phyloP scores from a whole-genome alignment of 1,140 invertebrate genomes.

The Eupeodes corollae region DNA sequence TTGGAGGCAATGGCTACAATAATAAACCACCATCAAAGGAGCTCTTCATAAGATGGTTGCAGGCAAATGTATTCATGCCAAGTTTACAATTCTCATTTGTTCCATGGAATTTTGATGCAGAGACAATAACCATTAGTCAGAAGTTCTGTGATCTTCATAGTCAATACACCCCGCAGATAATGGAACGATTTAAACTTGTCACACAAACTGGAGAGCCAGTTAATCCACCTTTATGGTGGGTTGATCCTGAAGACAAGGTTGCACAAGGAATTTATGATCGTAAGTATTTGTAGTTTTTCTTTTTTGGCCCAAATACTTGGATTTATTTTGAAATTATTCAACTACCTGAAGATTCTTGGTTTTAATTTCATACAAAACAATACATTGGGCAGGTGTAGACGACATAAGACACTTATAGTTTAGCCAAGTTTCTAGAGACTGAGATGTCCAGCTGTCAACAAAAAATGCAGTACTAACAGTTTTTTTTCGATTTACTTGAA shows the following conservation, averaged over 20 bases:
- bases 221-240: constrained; percentile 88
- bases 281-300: constrained; percentile 27
- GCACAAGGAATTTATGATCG: constrained; percentile 56
- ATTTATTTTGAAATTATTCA: too few relatives aligned
- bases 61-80: constrained; percentile 78
- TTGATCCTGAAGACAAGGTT: constrained; percentile 54
- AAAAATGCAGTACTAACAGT: too few relatives aligned
- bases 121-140: constrained; percentile 54
- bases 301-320: not conserved
- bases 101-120: constrained; percentile 73
- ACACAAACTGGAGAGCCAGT: constrained; percentile 56
- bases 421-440: too few relatives aligned
- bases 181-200: constrained; percentile 46
- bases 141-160: constrained; percentile 57
- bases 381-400: too few relatives aligned
- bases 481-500: too few relatives aligned
- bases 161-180: constrained; percentile 51
- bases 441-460: too few relatives aligned
- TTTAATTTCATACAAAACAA: too few relatives aligned
- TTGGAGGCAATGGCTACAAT: constrained; percentile 76
- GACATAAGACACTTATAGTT: too few relatives aligned
- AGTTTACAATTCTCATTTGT: constrained; percentile 76
- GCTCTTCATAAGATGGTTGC: constrained; percentile 82
- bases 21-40: constrained; percentile 55
- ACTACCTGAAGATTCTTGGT: too few relatives aligned